These are phyloP conservation scores for Varanus salvator DNA, from an alignment of 2,113 vertebrate species.

Conservation along the genomic window DNA sequence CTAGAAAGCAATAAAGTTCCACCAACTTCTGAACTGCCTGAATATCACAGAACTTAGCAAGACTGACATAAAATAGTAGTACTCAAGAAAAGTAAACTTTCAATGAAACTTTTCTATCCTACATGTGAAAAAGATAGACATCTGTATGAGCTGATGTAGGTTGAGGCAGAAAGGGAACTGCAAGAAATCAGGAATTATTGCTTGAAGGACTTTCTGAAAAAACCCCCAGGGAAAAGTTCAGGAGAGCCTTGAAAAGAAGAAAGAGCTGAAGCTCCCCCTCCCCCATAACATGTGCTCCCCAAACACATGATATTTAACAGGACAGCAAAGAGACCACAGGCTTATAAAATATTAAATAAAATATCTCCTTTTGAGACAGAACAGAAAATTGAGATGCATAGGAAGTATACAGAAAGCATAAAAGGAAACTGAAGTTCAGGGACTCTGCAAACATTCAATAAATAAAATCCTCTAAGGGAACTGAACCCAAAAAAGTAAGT, in stretches of 20 bases:
- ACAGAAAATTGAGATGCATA: constrained; percentile 25
- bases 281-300: neutral
- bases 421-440: constrained; percentile 27
- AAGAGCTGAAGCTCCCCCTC: neutral
- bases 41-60: neutral
- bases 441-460: constrained; percentile 32
- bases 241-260: neutral
- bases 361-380: constrained; percentile 33
- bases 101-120: constrained; percentile 33
- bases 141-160: constrained; percentile 1
- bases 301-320: constrained; percentile 46
- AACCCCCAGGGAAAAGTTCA: neutral
- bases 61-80: neutral
- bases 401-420: constrained; percentile 3
- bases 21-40: neutral
- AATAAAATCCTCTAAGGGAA: constrained; percentile 47
- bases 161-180: constrained; percentile 34
- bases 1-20: neutral
- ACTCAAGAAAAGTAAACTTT: constrained; percentile 20
- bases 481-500: constrained; percentile 37
- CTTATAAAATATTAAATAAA: constrained; percentile 23
- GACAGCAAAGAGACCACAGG: neutral
- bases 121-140: neutral
- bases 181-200: constrained; percentile 21
- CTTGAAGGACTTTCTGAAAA: constrained; percentile 16